Evolutionary conservation across 2,797 vertebrate genomes (phyloP).

Genomic region (Merluccius polli): DNA sequence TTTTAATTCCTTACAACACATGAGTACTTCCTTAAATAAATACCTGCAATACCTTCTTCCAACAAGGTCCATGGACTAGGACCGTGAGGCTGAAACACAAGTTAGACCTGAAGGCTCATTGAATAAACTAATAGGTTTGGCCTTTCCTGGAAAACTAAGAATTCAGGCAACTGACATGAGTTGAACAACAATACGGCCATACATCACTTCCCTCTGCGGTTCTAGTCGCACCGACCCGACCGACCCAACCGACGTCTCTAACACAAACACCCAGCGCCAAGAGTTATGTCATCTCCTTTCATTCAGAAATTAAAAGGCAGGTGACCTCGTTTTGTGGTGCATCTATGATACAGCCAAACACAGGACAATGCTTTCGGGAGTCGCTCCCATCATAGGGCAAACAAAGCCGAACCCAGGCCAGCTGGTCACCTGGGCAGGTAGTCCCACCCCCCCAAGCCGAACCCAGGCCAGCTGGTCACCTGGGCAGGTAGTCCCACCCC

Average conservation of each 20-base stretch:
- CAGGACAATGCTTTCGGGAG: background rate
- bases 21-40: background rate
- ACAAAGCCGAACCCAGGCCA: background rate
- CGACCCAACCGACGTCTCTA: background rate
- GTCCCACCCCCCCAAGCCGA: background rate
- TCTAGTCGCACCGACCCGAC: background rate
- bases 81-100: conserved; percentile 1
- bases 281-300: background rate
- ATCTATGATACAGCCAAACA: background rate
- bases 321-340: background rate
- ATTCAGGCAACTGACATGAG: background rate
- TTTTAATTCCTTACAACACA: background rate
- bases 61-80: background rate
- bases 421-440: background rate
- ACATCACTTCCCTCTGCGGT: background rate
- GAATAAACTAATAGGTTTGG: background rate
- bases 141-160: background rate
- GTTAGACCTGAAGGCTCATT: background rate
- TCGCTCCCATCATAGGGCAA: background rate
- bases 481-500: background rate
- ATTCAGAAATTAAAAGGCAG: background rate
- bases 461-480: conserved; percentile 3
- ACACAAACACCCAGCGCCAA: background rate
- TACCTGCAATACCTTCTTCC: background rate
- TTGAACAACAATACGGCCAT: background rate